Conservation (phyloP, 2,797 vertebrate genomes). For the Mormyrus hasselquistii region DNA sequence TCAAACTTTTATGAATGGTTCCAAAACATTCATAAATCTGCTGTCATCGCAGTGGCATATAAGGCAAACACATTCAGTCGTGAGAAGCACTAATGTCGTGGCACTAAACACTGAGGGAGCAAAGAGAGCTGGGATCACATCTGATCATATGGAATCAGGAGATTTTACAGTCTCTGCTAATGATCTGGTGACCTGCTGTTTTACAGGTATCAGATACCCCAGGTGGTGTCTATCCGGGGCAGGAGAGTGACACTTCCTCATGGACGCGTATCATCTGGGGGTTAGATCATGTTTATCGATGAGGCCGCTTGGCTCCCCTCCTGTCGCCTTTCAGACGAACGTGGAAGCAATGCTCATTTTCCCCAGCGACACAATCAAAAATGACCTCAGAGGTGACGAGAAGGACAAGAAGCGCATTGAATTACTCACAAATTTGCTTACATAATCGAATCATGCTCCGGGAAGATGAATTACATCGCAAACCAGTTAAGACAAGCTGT, state of each 20-base stretch:
- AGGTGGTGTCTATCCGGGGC: not conserved
- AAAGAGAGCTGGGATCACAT: not conserved
- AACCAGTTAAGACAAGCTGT: constrained; percentile 66
- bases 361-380: constrained; percentile 60
- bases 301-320: constrained; percentile 35
- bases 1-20: constrained; percentile 1
- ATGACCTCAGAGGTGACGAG: constrained; percentile 69
- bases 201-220: not conserved
- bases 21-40: constrained; percentile 7
- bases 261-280: constrained; percentile 31
- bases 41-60: not conserved
- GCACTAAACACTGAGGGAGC: not conserved
- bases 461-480: constrained; percentile 72
- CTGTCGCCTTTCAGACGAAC: constrained; percentile 39
- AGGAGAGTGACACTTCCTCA: not conserved
- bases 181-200: not conserved
- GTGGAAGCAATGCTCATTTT: constrained; percentile 49
- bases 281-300: constrained; percentile 38
- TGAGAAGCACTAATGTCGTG: not conserved
- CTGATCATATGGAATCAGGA: not conserved
- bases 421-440: constrained; percentile 75
- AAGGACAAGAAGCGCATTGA: constrained; percentile 66
- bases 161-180: not conserved
- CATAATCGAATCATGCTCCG: constrained; percentile 68
- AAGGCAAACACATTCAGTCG: not conserved